These are phyloP conservation scores for Circaetus cinerascens DNA, from an alignment of 2,113 vertebrate genomes.

Conservation along the genomic window DNA sequence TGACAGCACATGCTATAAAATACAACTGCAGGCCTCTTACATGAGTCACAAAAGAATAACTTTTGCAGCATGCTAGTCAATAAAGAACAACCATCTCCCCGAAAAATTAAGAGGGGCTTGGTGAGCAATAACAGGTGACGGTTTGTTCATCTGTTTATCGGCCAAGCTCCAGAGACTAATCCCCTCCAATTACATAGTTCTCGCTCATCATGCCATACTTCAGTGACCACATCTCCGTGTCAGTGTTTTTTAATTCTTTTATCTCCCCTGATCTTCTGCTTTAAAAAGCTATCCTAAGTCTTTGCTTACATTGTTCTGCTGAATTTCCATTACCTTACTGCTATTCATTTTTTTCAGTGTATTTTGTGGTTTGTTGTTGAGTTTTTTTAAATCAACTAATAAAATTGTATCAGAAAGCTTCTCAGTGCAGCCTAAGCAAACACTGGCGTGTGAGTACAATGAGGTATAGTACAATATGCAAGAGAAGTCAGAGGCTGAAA, in stretches of 20 bases:
- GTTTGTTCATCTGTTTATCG: not conserved
- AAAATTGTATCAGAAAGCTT: not conserved
- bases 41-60: slow-evolving; percentile 24
- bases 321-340: not conserved
- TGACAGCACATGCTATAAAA: not conserved
- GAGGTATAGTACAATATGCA: slow-evolving; percentile 39
- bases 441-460: not conserved
- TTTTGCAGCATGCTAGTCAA: slow-evolving; percentile 28
- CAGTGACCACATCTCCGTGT: not conserved
- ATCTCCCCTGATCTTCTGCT: not conserved
- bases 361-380: not conserved
- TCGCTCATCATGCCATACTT: not conserved
- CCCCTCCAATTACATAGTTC: not conserved
- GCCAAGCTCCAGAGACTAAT: not conserved
- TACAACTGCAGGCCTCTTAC: not conserved
- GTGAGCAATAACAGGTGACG: not conserved
- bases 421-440: slow-evolving; percentile 3
- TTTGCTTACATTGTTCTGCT: not conserved
- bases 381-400: not conserved
- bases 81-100: not conserved
- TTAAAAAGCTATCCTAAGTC: not conserved
- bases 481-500: slow-evolving; percentile 13
- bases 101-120: not conserved
- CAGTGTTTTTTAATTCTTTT: not conserved
- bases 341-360: slow-evolving; percentile 17